Evolutionary conservation across 1,140 invertebrate species (phyloP), one percentile per base, ranked within the genome.

Genomic region (Eriocheir sinensis): DNA sequence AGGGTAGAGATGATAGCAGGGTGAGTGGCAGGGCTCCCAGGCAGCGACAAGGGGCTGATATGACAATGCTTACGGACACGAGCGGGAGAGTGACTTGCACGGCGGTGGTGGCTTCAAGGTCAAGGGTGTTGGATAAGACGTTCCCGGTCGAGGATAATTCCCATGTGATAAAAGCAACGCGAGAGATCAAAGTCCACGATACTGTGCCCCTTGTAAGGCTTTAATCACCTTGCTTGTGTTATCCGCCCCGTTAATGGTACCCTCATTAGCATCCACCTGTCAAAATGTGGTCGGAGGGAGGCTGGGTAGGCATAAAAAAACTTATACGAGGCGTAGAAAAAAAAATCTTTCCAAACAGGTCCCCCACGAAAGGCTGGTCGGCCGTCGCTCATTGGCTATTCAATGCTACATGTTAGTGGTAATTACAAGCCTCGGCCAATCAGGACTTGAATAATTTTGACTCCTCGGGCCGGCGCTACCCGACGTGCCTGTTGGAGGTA

Each of bases 341-440:
- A 53, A 53, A 53, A 3, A 9, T 9, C 8, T 9, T 12, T 9
- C 8, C 48, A 53, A 53, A 91, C 89, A 36, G 89, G 53, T 79
- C 60, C 53, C 89, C 3, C 30, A 53, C 72, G 48, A 32, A n/a
- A 32, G 60, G 21, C 36, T 72, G 36, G 89, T n/a, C n/a, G 91
- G 91, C 4, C 79, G 72, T 80, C 80, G 38, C 80, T 83, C 91
- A 92, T 92, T 92, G 79, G 79, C 41, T 81, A 92, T 92, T 92
- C 91, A 92, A 81, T 85, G 91, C 91, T 92, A 92, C 91, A 41
- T 92, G 91, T 92, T 92, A 48, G 79, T 85, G 79, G 91, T 92
- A 83, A 92, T 92, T 92, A 92, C 41, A 83, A 92, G 80, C 79
- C 79, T 92, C 91, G n/a, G 72, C 91, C 91, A 92, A 92, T 92